A percentile compares a stretch with the other conserved stretches of the same genome.
phyloP scores from a whole-genome alignment of 2,888 invertebrate genomes.

The Anorthoa munda region DNA sequence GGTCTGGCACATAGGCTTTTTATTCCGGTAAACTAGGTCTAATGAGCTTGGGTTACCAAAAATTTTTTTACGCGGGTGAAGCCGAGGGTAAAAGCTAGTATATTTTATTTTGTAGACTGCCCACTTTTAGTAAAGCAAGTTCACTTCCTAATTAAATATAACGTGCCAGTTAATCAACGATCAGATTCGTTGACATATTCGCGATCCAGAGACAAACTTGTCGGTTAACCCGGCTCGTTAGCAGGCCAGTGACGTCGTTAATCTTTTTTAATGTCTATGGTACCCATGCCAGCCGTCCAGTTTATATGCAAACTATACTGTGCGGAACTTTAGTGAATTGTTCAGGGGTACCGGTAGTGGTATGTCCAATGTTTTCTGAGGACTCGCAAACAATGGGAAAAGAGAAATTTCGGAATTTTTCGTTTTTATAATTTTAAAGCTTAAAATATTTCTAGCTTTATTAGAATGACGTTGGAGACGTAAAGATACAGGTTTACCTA shows the following conservation, averaged over 20 bases:
- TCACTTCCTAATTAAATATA: slow-evolving; percentile 10
- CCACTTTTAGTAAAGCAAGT: not conserved
- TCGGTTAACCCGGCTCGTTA: slow-evolving; percentile 52
- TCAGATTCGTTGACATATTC: slow-evolving; percentile 52
- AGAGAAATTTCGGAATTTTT: too few species aligned
- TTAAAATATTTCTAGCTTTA: not conserved
- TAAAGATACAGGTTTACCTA: too few species aligned
- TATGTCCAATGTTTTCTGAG: slow-evolving; percentile 8
- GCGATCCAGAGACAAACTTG: slow-evolving; percentile 53
- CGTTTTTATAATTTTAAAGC: not conserved
- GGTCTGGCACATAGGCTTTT: too few species aligned
- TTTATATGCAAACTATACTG: slow-evolving; percentile 54
- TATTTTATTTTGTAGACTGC: too few species aligned
- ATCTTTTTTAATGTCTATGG: slow-evolving; percentile 58
- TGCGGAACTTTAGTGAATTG: slow-evolving; percentile 27
- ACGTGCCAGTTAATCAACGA: slow-evolving; percentile 18
- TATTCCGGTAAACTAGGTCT: too few species aligned
- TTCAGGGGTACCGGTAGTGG: slow-evolving; percentile 2
- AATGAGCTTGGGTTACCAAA: too few species aligned
- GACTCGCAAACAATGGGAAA: not conserved
- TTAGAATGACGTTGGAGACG: too few species aligned
- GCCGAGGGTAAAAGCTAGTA: too few species aligned
- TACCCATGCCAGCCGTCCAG: slow-evolving; percentile 47
- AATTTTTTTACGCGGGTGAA: too few species aligned
- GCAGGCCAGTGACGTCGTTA: slow-evolving; percentile 48